Evolutionary conservation across 2,113 vertebrate species (phyloP).

Genomic region (Scytalopus superciliaris): DNA sequence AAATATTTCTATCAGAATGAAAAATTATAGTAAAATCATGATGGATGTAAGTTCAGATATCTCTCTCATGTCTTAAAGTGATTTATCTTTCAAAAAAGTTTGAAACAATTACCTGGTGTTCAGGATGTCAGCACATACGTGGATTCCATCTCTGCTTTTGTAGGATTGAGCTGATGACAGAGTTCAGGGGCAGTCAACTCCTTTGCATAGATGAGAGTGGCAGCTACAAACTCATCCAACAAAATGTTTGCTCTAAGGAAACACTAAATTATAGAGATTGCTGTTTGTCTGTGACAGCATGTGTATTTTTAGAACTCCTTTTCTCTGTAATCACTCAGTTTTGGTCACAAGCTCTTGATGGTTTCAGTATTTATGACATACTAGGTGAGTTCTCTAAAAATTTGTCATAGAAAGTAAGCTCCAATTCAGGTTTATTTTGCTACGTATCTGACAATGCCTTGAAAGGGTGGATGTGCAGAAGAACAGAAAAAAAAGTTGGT

Average conservation of each 20-base stretch:
- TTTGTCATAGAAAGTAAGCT: background rate
- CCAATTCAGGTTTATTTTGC: background rate
- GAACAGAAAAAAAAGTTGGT: background rate
- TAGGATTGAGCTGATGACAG: background rate
- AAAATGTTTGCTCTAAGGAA: background rate
- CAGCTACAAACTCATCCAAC: background rate
- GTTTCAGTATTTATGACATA: slow-evolving; percentile 5
- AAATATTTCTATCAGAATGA: background rate
- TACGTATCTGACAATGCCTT: background rate
- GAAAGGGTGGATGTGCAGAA: background rate
- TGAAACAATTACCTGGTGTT: background rate
- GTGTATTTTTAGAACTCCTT: background rate
- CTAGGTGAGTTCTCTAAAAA: background rate
- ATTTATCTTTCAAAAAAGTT: background rate
- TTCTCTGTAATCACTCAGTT: background rate
- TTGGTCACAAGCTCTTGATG: background rate
- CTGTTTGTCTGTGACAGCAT: background rate
- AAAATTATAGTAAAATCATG: background rate
- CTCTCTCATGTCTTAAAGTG: background rate
- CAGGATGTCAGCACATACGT: background rate
- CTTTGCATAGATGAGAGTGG: background rate
- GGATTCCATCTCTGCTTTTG: background rate
- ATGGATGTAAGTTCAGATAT: background rate
- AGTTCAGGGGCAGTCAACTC: background rate
- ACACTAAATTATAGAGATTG: background rate